Base-by-base conservation (phyloP, 1,140 invertebrate genomes). In the Pogonognathellus flavescens region DNA sequence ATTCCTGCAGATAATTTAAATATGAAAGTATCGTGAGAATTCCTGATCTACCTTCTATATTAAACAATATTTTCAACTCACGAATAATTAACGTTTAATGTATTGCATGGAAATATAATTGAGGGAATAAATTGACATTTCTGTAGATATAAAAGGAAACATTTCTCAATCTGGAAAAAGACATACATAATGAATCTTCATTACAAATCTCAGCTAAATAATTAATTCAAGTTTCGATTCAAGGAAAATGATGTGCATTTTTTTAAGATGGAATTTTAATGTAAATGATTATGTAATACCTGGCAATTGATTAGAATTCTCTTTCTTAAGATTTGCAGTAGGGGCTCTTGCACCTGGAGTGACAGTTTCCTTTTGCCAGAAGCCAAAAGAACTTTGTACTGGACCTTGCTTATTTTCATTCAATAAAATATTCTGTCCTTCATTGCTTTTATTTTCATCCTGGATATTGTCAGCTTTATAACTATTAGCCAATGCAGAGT, bases 341-440 rank as follows among this genome's bases (percentile, higher is more conserved):
- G 50, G 53, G 1, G 55, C 14, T 22, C 20, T n/a, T 6, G n/a
- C 22, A 13, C 22, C 50, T 3, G 53, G 80, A 55, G 22, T 81
- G 20, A 57, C 50, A 31, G 53, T 81, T 53, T 57, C 80, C 20
- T 55, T 81, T 31, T 50, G 20, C 80, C 53, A 57, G 14, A 81
- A 53, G 18, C 80, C 50, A 25, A 55, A 81, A 57, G 53, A 81
- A 25, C 80, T 81, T 57, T 55, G 80, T 55, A 55, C 18, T 81
- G 53, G 50, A n/a, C 14, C 76, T 80, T 13, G 14, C 10, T 55
- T 81, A 6, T 55, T 25, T 7, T 25, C 18, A 55, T 18, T 57
- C 20, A 22, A 13, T 8, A 55, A 18, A 20, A 41, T 50, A 25
- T 41, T 25, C 1, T 25, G 31, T 50, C 22, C 70, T 50, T 76